Evolutionary conservation across 2,113 vertebrate genomes (phyloP).

Genomic region (Todiramphus saurophagus): DNA sequence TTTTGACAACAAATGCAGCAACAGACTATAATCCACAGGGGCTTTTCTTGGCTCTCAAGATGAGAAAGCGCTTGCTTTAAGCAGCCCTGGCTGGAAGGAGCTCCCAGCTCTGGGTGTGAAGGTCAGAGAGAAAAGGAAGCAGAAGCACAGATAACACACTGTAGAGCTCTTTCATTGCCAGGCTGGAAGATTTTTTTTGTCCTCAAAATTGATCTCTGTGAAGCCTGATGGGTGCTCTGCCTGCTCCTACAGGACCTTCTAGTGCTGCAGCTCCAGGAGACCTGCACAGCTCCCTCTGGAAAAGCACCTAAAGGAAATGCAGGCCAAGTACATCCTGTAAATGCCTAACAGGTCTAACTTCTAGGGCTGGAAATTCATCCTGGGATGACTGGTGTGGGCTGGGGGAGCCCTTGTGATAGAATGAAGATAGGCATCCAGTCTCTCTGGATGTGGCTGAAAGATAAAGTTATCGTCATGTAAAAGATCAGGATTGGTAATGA

Average conservation of each 20-base stretch:
- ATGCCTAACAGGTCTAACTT: neutral
- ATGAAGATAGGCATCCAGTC: neutral
- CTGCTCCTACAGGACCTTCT: neutral
- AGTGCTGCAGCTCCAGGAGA: neutral
- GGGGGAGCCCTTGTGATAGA: neutral
- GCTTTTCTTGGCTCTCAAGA: neutral
- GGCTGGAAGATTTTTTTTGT: neutral
- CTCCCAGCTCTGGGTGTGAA: neutral
- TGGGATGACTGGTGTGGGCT: neutral
- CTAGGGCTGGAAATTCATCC: conserved; percentile 1
- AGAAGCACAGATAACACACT: neutral
- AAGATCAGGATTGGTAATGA: neutral
- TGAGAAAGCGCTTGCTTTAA: neutral
- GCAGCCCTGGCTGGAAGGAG: neutral
- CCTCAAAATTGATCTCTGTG: neutral
- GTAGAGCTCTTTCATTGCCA: neutral
- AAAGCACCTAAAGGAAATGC: neutral
- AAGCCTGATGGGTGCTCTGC: neutral
- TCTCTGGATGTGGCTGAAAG: neutral
- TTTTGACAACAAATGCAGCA: neutral
- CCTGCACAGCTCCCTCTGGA: neutral
- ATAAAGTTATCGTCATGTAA: rapidly evolving
- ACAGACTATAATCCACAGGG: neutral
- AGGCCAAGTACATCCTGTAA: neutral
- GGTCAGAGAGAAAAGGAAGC: neutral